phyloP scores from a whole-genome alignment of 2,113 vertebrate genomes.

The Corythornis madagascariensis region DNA sequence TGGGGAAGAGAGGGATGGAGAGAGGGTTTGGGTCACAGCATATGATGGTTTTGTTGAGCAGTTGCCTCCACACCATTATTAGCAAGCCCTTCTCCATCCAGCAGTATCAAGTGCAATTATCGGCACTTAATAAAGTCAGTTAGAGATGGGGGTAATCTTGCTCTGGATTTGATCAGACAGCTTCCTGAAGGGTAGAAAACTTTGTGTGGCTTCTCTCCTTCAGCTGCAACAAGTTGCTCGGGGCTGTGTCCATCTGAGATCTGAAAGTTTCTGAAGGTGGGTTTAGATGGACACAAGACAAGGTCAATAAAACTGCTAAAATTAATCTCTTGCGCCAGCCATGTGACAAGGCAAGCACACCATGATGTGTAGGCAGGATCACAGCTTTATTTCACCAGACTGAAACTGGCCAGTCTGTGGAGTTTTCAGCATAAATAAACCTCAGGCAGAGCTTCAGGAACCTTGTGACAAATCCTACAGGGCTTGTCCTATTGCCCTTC shows the following conservation, averaged over 20 bases:
- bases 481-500: neutral
- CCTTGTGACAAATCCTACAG: accelerated
- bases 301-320: neutral
- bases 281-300: accelerated
- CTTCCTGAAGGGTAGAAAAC: neutral
- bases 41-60: neutral
- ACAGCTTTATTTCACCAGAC: neutral
- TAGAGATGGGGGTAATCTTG: neutral
- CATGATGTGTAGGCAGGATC: neutral
- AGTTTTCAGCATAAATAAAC: neutral
- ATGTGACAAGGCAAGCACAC: accelerated
- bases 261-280: neutral
- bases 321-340: neutral
- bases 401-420: neutral
- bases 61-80: neutral
- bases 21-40: neutral
- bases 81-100: neutral
- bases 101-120: neutral
- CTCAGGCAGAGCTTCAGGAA: neutral
- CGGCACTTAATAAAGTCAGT: neutral
- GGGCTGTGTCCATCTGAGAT: neutral
- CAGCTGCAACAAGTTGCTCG: neutral
- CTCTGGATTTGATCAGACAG: neutral
- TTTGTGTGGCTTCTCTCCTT: neutral
- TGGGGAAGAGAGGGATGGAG: neutral